Base-by-base conservation (phyloP, 2,888 invertebrate genomes). In the Tetrapedia diversipes region DNA sequence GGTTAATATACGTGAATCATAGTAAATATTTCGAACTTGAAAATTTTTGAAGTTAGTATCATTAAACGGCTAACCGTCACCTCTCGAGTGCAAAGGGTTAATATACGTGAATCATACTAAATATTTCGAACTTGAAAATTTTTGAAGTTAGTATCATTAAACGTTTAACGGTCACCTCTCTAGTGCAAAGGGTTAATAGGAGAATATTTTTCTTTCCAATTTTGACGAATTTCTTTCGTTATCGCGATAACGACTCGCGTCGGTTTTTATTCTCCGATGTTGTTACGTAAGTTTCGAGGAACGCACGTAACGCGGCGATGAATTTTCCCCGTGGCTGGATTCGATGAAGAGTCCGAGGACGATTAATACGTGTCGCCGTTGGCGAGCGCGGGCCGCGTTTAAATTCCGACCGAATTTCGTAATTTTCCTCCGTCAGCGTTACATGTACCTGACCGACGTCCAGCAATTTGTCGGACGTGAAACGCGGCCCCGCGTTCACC, bases 391-490 rank as follows among this genome's bases (percentile, higher is more conserved):
- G 32, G 29, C 41, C 37, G 77, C 41, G 68, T 68, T 74, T 70
- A 70, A 75, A 77, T 77, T 77, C 64, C 61, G 39, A 54, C 49
- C 56, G 63, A 66, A 75, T 75, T 75, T 70, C 76, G 61, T 76
- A 65, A 77, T 75, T 75, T 76, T 60, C 64, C 53, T 51, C 24
- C 75, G 75, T 67, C 74, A 54, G 67, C 73, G 54, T 51, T 59
- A 59, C 64, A 37, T 22, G 60, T 32, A 54, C 43, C 51, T 39
- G 65, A 66, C 59, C 75, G 47, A 54, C 39, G 56, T 32, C 29
- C 51, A n/a, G 64, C 57, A 64, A 74, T 74, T 71, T 61, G 74
- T 45, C 54, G 27, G 59, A 29, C 67, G 37, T 61, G 53, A 19
- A 43, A 47, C 67, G 45, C 29, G 37, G 4, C 16, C 24, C 43